Evolutionary conservation across 1,140 invertebrate species (phyloP), one percentile per base, ranked within the genome.

Genomic region (Saccostrea echinata): DNA sequence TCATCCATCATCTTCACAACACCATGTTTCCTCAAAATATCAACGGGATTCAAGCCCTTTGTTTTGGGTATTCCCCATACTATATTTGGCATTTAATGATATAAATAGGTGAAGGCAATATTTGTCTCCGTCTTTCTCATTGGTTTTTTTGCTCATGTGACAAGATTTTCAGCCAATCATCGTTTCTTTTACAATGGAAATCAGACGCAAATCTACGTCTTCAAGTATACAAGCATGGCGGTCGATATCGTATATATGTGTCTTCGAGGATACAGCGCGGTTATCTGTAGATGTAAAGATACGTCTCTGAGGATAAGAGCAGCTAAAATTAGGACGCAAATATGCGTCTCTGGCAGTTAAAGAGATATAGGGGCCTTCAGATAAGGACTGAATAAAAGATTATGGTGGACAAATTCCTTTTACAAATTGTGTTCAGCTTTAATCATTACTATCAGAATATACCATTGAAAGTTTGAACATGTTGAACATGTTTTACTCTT

Each of bases 221-320:
- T 81, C 12, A 35, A 43, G 80, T 35, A 81, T 81, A 81, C 80
- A 81, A 81, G 21, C 80, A 81, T 51, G 80, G 80, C 30, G 2
- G 33, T n/a, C 43, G 9, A 8, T 35, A 13, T 11, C 30, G 0
- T 13, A 11, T 81, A 81, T 81, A 30, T 35, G 35, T 0, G 80
- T 12, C n/a, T 35, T 0, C 0, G n/a, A 51, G 3, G 33, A 81
- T 81, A 51, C n/a, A 81, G 13, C 13, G 30, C 30, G 18, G 16
- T 81, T 81, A 81, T 35, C 16, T 43, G 24, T 52, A 81, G 80
- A 12, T 33, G 8, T 16, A 81, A 12, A 81, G 33, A 35, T 43
- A 33, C 80, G 80, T 21, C 13, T 81, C 80, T 81, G 33, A 33
- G 80, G 80, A 43, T 81, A 43, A 6, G 13, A 43, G 33, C 27